A percentile compares a stretch with the other conserved stretches of the same genome.
phyloP scores from a whole-genome alignment of 2,113 vertebrate genomes.

The Amphiprion percula region DNA sequence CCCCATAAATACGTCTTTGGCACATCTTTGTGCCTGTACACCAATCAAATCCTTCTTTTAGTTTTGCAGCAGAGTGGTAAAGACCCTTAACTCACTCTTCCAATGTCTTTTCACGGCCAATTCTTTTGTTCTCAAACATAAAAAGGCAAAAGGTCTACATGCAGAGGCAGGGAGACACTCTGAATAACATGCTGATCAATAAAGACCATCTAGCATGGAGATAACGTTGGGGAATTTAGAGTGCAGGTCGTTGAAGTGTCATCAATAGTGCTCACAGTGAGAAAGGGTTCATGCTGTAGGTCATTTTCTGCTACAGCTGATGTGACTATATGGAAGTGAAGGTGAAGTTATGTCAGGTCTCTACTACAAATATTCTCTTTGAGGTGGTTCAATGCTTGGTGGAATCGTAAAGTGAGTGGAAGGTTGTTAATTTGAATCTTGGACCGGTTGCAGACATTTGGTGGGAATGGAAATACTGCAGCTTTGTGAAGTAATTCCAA shows the following conservation, averaged over 20 bases:
- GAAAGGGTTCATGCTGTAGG: constrained; percentile 47
- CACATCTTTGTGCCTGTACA: constrained; percentile 51
- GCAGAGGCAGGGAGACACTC: constrained; percentile 48
- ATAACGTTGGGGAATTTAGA: constrained; percentile 50
- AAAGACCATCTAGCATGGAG: constrained; percentile 61
- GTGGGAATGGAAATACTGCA: background rate
- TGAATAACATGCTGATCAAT: constrained; percentile 81
- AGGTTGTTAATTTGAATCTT: too few relatives aligned
- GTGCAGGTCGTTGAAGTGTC: constrained; percentile 51
- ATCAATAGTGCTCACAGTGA: constrained; percentile 42
- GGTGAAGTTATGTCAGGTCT: background rate
- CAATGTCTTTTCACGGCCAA: constrained; percentile 54
- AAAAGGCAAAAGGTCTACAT: constrained; percentile 58
- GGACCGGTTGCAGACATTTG: background rate
- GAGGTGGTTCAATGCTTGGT: constrained; percentile 16
- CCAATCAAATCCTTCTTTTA: constrained; percentile 53
- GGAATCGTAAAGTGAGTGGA: background rate
- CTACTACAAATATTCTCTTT: constrained; percentile 19
- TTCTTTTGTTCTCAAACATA: constrained; percentile 72
- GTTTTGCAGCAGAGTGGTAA: constrained; percentile 45
- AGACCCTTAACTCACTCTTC: constrained; percentile 64
- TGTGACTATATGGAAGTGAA: background rate
- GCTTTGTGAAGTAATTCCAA: background rate
- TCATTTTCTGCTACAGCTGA: constrained; percentile 14
- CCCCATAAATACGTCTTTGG: constrained; percentile 43